These are phyloP conservation scores for Melinaea menophilus DNA, from an alignment of 2,888 invertebrate genomes.

Conservation along the genomic window DNA sequence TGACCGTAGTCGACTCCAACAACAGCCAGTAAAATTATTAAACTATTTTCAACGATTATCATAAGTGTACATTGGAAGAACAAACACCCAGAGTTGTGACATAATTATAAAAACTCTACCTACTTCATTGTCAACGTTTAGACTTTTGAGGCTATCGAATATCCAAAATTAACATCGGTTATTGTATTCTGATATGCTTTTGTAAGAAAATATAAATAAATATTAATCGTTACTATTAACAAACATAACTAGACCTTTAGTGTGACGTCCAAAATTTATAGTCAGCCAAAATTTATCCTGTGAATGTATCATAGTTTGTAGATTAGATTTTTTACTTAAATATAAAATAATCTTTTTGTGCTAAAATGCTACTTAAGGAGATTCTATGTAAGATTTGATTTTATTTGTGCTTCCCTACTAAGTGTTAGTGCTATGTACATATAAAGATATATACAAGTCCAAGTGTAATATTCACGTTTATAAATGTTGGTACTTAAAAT, in stretches of 20 bases:
- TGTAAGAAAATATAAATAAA: too few relatives aligned
- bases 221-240: not conserved
- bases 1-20: too few relatives aligned
- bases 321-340: not conserved
- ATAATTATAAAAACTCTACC: too few relatives aligned
- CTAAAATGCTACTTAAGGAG: not conserved
- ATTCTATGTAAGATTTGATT: not conserved
- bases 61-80: too few relatives aligned
- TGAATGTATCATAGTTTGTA: not conserved
- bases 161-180: too few relatives aligned
- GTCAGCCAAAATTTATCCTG: not conserved
- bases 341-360: not conserved
- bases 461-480: conserved; percentile 1
- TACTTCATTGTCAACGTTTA: too few relatives aligned
- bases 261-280: not conserved
- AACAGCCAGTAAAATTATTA: too few relatives aligned
- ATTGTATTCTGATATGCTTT: too few relatives aligned
- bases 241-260: not conserved
- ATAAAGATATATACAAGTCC: not conserved
- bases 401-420: conserved; percentile 3
- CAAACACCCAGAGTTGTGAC: too few relatives aligned
- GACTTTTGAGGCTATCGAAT: too few relatives aligned
- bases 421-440: not conserved
- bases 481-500: conserved; percentile 4
- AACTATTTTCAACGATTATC: too few relatives aligned